These are phyloP conservation scores for Caenorhabditis sulstoni DNA, from an alignment of 2,888 invertebrate genomes.

Conservation along the genomic window DNA sequence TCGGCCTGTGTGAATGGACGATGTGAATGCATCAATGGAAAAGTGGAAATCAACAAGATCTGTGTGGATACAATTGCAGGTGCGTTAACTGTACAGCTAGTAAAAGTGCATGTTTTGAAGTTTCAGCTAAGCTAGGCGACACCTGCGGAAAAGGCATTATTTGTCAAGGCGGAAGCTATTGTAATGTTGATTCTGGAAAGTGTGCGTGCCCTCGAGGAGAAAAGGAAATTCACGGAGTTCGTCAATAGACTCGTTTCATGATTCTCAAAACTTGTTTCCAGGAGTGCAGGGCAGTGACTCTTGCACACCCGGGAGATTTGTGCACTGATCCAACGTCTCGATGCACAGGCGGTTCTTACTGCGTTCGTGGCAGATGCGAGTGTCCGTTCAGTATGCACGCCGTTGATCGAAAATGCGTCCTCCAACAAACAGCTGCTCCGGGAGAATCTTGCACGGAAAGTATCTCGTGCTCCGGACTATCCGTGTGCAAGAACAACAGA, in stretches of 20 bases:
- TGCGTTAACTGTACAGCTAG: no score
- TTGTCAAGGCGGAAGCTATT: constrained; percentile 75
- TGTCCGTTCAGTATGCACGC: constrained; percentile 64
- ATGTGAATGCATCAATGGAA: constrained; percentile 69
- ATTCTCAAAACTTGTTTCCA: background rate
- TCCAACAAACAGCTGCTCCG: constrained; percentile 62
- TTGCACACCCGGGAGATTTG: constrained; percentile 63
- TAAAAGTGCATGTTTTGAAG: background rate
- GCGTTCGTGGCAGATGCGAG: constrained; percentile 65
- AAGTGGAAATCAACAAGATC: constrained; percentile 66
- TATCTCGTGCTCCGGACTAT: constrained; percentile 68
- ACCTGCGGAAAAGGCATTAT: constrained; percentile 73
- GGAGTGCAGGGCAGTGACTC: constrained; percentile 46
- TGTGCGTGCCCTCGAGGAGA: constrained; percentile 68
- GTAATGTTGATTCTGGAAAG: constrained; percentile 64
- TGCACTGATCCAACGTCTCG: constrained; percentile 57
- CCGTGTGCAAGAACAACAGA: constrained; percentile 73
- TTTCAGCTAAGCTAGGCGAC: constrained; percentile 62
- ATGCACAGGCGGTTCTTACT: constrained; percentile 66
- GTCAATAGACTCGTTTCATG: background rate
- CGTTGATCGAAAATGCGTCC: constrained; percentile 62
- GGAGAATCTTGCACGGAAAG: constrained; percentile 64
- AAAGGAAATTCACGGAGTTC: constrained; percentile 57
- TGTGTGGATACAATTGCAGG: constrained; percentile 63
- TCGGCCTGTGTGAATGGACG: constrained; percentile 67